Conservation (phyloP, 2,888 invertebrate genomes). For the Adelognathus sp. region DNA sequence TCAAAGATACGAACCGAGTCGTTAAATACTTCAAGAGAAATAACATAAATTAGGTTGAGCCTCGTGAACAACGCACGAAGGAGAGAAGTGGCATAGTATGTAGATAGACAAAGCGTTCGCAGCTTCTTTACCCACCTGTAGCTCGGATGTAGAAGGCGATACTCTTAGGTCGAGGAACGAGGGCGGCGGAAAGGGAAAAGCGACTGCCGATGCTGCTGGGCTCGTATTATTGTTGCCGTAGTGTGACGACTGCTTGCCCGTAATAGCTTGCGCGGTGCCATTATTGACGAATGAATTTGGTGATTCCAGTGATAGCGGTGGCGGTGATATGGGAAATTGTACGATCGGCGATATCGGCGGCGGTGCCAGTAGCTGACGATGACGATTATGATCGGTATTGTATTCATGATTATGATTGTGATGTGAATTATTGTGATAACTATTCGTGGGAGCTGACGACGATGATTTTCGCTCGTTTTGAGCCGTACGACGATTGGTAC, state of each 20-base stretch:
- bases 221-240: conserved; percentile 57
- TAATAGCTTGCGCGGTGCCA: conserved; percentile 44
- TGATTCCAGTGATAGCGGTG: conserved; percentile 84
- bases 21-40: too few species aligned
- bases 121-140: conserved; percentile 78
- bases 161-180: conserved; percentile 78
- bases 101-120: conserved; percentile 35
- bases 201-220: conserved; percentile 70
- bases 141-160: conserved; percentile 77
- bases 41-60: too few species aligned
- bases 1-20: not conserved
- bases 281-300: conserved; percentile 79
- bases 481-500: conserved; percentile 65
- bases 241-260: conserved; percentile 49
- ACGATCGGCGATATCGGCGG: conserved; percentile 80
- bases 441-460: conserved; percentile 75
- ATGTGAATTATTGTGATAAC: conserved; percentile 38
- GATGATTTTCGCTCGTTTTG: conserved; percentile 75
- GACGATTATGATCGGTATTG: conserved; percentile 39
- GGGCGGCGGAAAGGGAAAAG: conserved; percentile 77
- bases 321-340: conserved; percentile 82
- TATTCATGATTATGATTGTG: conserved; percentile 36
- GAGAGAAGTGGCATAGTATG: conserved; percentile 49
- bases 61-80: conserved; percentile 49
- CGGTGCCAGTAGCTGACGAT: conserved; percentile 80